Evolutionary conservation across 2,797 vertebrate species (phyloP).

Genomic region (Pantherophis vulpinus): DNA sequence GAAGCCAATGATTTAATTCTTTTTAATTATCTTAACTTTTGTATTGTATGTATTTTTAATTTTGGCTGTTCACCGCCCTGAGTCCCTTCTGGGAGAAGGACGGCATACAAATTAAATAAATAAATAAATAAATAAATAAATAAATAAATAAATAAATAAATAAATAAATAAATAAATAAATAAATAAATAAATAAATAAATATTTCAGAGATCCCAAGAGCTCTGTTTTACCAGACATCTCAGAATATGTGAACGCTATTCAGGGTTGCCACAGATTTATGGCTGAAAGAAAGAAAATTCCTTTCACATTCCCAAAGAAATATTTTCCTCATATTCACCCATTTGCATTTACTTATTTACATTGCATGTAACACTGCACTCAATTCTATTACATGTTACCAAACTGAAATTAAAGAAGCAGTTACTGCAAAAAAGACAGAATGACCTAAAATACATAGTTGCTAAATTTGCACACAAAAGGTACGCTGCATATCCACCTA

Average conservation of each 20-base stretch:
- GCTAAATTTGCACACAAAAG: not conserved
- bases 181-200: too few species aligned
- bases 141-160: too few species aligned
- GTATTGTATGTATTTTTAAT: too few species aligned
- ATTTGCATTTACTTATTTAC: not conserved
- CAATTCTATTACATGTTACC: not conserved
- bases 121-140: too few species aligned
- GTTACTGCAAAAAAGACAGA: not conserved
- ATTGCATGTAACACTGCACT: not conserved
- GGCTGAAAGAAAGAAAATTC: not conserved
- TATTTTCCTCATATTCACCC: not conserved
- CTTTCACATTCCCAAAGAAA: not conserved
- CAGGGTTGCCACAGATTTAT: not conserved
- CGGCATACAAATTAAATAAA: too few species aligned
- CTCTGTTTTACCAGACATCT: not conserved
- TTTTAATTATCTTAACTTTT: too few species aligned
- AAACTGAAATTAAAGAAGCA: not conserved
- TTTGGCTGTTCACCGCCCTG: too few species aligned
- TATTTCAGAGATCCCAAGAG: slow-evolving; percentile 5
- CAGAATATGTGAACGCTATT: not conserved
- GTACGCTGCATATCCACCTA: too few species aligned
- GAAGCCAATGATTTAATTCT: too few species aligned
- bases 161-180: not conserved
- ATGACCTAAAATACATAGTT: not conserved
- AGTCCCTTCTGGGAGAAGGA: too few species aligned